These are phyloP conservation scores for Neodiprion fabricii DNA, from an alignment of 1,140 invertebrate species.

Conservation along the genomic window DNA sequence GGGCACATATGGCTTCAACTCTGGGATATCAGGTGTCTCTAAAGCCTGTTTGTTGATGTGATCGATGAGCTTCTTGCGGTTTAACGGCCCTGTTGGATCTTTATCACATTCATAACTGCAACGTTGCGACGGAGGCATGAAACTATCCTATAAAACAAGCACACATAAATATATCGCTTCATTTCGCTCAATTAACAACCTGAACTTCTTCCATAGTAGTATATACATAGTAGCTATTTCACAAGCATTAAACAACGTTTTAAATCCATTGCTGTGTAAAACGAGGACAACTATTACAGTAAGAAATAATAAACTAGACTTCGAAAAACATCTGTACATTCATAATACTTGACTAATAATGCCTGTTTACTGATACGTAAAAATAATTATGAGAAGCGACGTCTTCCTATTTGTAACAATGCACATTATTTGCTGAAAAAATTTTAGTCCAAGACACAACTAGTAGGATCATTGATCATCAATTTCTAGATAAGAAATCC, in stretches of 20 bases:
- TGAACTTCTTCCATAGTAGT: too few species aligned
- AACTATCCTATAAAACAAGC: conserved; percentile 80
- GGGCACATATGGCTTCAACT: conserved; percentile 91
- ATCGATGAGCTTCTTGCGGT: conserved; percentile 95
- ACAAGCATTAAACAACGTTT: too few species aligned
- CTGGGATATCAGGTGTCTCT: conserved; percentile 97
- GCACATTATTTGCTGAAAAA: too few species aligned
- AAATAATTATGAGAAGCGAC: too few species aligned
- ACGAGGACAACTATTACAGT: not conserved
- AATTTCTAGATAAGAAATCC: too few species aligned
- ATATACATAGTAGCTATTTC: not conserved
- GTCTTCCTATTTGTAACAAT: too few species aligned
- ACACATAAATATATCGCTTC: not conserved
- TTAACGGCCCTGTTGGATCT: conserved; percentile 91
- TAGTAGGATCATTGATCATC: too few species aligned
- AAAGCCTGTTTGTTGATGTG: conserved; percentile 97
- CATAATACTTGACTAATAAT: too few species aligned
- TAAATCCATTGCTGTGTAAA: too few species aligned
- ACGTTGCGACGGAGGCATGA: conserved; percentile 94
- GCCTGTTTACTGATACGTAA: too few species aligned
- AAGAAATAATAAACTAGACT: conserved; percentile 12
- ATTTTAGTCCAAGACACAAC: too few species aligned
- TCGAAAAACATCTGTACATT: not conserved
- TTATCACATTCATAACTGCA: conserved; percentile 96
- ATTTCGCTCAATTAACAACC: too few species aligned